Evolutionary conservation across 1,140 invertebrate genomes (phyloP), one percentile per base, ranked within the genome.

Genomic region (Leptinotarsa defecta): DNA sequence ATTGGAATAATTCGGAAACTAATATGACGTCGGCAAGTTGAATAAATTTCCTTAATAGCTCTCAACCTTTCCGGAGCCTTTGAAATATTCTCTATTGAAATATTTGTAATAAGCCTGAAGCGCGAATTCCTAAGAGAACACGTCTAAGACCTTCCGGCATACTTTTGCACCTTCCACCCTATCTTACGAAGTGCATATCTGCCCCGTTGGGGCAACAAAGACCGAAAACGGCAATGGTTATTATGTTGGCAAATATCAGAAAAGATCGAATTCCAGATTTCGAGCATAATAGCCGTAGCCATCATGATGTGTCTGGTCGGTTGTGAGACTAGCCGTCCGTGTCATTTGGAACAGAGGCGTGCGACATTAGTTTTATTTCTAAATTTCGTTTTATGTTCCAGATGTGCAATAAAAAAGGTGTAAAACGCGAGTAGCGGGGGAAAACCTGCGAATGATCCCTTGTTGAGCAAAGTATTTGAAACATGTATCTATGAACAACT

Each of bases 231-330:
- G 68, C 68, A 49, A 70, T 70, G 43, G 34, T 34, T 34, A 43
- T 68, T 43, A 70, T 49, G 68, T 70, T 52, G 48, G 19, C 52
- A 48, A 57, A 70, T 70, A 49, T 70, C 48, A 52, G 22, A 70
- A 70, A 70, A 70, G 71, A 68, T 22, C 27, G 34, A 71, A 64
- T 43, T 67, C 69, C 74, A 71, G 49, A 48, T 49, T 75, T 52
- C 27, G 27, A 13, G 27, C 61, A 69, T 75, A 75, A 75, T 75
- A 75, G 74, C 74, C 61, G 69, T 69, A 63, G 74, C 71, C 62
- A 75, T 75, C 74, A 71, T 75, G 61, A 75, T 75, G 74, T 75
- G 74, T 75, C 74, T 69, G 52, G 71, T 68, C 74, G 69, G 34
- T 68, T 74, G 63, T 71, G 69, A 65, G 43, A 20, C 20, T 69